phyloP scores from a whole-genome alignment of 2,113 vertebrate genomes.

The Malurus cyaneus region DNA sequence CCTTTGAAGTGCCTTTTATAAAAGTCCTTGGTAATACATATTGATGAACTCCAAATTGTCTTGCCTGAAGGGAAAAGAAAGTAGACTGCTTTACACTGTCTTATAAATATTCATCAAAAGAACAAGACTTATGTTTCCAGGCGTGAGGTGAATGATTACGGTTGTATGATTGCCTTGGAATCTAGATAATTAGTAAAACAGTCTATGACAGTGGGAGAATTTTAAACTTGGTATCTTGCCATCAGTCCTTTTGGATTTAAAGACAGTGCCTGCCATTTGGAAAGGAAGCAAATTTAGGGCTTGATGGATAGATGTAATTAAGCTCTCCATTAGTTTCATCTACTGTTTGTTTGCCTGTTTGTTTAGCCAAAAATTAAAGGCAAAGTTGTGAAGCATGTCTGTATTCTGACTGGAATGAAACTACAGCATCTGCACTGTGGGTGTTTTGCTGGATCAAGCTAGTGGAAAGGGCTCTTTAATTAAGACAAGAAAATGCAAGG shows the following conservation, averaged over 20 bases:
- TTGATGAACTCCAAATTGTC: conserved; percentile 98
- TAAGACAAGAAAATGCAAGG: background rate
- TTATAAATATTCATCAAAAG: conserved; percentile 95
- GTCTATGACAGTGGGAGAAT: conserved; percentile 76
- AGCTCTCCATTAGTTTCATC: conserved; percentile 50
- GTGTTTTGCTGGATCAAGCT: background rate
- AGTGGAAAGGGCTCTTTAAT: conserved; percentile 11
- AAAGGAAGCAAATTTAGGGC: conserved; percentile 49
- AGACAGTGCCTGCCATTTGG: conserved; percentile 47
- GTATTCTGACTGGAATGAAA: conserved; percentile 8
- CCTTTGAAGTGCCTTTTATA: conserved; percentile 97
- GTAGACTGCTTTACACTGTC: conserved; percentile 88
- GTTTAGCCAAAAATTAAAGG: conserved; percentile 61
- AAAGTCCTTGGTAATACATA: conserved; percentile 96
- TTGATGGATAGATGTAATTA: conserved; percentile 67
- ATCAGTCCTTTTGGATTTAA: conserved; percentile 65
- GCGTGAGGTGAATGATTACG: conserved; percentile 88
- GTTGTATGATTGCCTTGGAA: conserved; percentile 84
- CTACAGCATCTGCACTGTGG: background rate
- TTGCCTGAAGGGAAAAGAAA: conserved; percentile 90
- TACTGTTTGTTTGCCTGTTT: conserved; percentile 60
- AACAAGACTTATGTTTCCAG: conserved; percentile 84
- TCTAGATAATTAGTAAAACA: conserved; percentile 85
- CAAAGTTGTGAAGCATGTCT: conserved; percentile 23
- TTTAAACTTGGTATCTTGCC: conserved; percentile 75